Evolutionary conservation across 2,888 invertebrate genomes (phyloP).

Genomic region (Therioaphis trifolii): DNA sequence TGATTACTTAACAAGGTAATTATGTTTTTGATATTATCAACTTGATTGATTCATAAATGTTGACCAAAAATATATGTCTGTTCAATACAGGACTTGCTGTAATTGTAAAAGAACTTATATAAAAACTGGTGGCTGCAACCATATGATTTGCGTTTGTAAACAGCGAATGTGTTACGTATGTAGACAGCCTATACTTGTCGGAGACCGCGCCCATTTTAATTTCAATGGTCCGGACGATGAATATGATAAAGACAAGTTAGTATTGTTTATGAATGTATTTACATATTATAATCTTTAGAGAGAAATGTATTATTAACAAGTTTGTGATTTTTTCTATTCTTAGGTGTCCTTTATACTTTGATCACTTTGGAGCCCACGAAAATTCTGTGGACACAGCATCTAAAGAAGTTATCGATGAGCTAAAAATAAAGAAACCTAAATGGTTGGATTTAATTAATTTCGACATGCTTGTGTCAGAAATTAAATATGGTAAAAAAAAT

Average conservation of each 20-base stretch:
- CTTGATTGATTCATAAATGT: neutral
- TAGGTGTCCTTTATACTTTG: conserved; percentile 52
- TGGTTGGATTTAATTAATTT: too few species aligned
- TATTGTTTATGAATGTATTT: neutral
- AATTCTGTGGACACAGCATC: conserved; percentile 47
- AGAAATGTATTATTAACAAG: neutral
- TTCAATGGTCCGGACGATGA: too few species aligned
- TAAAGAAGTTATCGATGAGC: conserved; percentile 42
- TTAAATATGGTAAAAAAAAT: too few species aligned
- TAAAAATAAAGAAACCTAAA: conserved; percentile 14
- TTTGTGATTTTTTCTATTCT: neutral
- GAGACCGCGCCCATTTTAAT: conserved; percentile 63
- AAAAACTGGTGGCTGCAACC: conserved; percentile 73
- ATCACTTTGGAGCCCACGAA: too few species aligned
- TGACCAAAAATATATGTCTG: neutral
- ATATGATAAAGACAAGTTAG: conserved; percentile 36
- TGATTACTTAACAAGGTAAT: conserved; percentile 69
- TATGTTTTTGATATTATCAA: neutral
- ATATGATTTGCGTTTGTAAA: conserved; percentile 73
- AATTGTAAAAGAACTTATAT: conserved; percentile 71
- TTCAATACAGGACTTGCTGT: conserved; percentile 69
- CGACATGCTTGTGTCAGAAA: too few species aligned
- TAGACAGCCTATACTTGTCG: conserved; percentile 70
- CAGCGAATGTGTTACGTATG: conserved; percentile 74
- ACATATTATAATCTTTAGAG: too few species aligned